Percentiles rank a stretch among this genome's conserved stretches.
Conservation (phyloP, 37 sponge, comb jelly and placozoan species). For the Haliclona indistincta region DNA sequence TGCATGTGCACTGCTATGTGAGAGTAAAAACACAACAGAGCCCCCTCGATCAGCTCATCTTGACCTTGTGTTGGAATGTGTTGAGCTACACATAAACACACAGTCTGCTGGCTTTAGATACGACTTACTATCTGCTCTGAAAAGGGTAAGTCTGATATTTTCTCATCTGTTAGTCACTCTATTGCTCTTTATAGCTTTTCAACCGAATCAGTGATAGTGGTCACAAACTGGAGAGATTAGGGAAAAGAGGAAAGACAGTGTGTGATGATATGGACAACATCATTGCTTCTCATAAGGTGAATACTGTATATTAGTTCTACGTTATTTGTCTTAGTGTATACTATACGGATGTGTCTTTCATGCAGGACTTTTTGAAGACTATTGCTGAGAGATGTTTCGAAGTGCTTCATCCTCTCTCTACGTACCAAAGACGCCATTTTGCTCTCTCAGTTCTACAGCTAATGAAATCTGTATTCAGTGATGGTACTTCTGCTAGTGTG, state of each 20-base stretch:
- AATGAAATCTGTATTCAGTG: constrained; percentile 6
- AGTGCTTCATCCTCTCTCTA: constrained; percentile 56
- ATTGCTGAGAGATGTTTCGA: constrained; percentile 43
- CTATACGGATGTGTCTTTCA: background rate
- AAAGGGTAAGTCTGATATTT: constrained; percentile 49
- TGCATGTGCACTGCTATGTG: constrained; percentile 72
- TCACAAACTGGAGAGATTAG: background rate
- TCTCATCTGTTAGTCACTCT: background rate
- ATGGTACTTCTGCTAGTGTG: background rate
- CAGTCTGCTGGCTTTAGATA: constrained; percentile 69
- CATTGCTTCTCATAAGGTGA: constrained; percentile 2
- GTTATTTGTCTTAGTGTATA: background rate
- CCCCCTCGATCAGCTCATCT: constrained; percentile 30
- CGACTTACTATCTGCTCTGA: constrained; percentile 42
- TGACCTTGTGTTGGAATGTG: constrained; percentile 30
- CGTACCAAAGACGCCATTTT: constrained; percentile 64
- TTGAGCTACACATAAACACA: constrained; percentile 56
- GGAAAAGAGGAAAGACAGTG: background rate
- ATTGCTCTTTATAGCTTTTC: constrained; percentile 26
- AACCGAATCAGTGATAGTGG: constrained; percentile 46
- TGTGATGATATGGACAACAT: background rate
- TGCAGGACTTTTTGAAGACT: constrained; percentile 51
- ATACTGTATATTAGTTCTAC: background rate
- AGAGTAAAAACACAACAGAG: constrained; percentile 57
- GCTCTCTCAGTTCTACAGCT: constrained; percentile 47